Percentiles rank a stretch among this genome's conserved stretches.
Conservation (phyloP, 2,888 invertebrate genomes). For the Acleris laterana region DNA sequence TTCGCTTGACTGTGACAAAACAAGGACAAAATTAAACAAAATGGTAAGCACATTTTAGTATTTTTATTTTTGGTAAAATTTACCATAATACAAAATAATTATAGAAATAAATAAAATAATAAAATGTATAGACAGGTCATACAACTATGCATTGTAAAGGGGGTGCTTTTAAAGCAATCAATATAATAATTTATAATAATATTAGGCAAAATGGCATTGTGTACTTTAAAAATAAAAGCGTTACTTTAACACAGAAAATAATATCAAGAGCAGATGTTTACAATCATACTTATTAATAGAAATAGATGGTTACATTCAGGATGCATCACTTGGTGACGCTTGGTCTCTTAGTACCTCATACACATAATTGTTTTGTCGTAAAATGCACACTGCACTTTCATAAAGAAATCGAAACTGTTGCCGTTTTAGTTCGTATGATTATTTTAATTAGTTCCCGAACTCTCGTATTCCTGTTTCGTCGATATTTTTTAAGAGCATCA, state of each 20-base stretch:
- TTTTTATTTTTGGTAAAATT: slow-evolving; percentile 84
- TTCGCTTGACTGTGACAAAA: not conserved
- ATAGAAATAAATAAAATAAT: slow-evolving; percentile 84
- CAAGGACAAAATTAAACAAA: slow-evolving; percentile 63
- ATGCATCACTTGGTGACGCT: slow-evolving; percentile 79
- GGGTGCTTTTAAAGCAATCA: slow-evolving; percentile 84
- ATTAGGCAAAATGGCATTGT: slow-evolving; percentile 85
- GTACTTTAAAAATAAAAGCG: slow-evolving; percentile 83
- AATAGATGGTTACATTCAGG: slow-evolving; percentile 49
- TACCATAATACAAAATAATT: slow-evolving; percentile 84
- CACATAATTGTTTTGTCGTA: slow-evolving; percentile 45
- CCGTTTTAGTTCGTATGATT: too few species aligned
- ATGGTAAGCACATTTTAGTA: slow-evolving; percentile 83
- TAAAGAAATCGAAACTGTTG: slow-evolving; percentile 44
- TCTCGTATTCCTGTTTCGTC: too few species aligned
- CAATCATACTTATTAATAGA: slow-evolving; percentile 62
- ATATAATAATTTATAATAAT: slow-evolving; percentile 83
- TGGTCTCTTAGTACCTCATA: slow-evolving; percentile 65
- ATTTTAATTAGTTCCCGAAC: too few species aligned
- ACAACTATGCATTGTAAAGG: slow-evolving; percentile 84
- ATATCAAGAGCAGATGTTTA: slow-evolving; percentile 81
- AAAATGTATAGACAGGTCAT: slow-evolving; percentile 84
- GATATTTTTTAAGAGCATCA: too few species aligned
- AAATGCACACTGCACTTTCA: slow-evolving; percentile 70
- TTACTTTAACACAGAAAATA: slow-evolving; percentile 78